Evolutionary conservation across 2,113 vertebrate genomes (phyloP), one percentile per base, ranked within the genome.

Genomic region (Anguilla rostrata): DNA sequence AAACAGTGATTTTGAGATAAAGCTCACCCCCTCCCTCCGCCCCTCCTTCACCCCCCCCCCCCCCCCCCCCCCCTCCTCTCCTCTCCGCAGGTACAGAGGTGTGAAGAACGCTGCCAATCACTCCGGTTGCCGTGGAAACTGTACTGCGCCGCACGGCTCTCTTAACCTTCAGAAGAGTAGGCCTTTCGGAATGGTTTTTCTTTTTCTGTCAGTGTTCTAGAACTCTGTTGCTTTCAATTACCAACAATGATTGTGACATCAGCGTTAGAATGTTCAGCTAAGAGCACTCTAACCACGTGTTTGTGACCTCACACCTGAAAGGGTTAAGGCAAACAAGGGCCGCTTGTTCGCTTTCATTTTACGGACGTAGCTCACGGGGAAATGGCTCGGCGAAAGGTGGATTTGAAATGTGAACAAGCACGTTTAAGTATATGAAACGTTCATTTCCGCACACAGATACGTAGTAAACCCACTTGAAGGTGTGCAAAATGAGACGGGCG

Each of bases 1-100:
- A 86, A 86, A 63, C 75, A 80, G 29, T 71, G 56, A 83, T 56
- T 83, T 83, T 5, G 16, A 83, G 56, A 41, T 71, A 84, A 84
- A 11, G 15, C 14, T 34, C 41, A 40, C 14, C 11, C 78, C 84
- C 39, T 22, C 63, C 75, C 9, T 16, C 34, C 14, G 29, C 8
- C 43, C 8, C 8, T 46, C 43, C 43, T 8, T 46, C 43, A 4
- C 43, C 8, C 43, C 43, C 8, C 66, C 5, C 16, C 79, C 43
- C 75, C 9, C n/a, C n/a, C n/a, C n/a, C n/a, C 40, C 22, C 63
- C 75, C 9, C 18, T 53, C 4, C 49, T 39, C 66, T 8, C 16
- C 79, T 66, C 40, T 40, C 84, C 49, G 6, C 66, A 79, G 83
- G 83, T 43, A 84, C 63, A 46, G 79, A 63, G 85, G 79, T 82